Evolutionary conservation across 2,113 vertebrate genomes (phyloP), one percentile per base, ranked within the genome.

Genomic region (Picathartes gymnocephalus): DNA sequence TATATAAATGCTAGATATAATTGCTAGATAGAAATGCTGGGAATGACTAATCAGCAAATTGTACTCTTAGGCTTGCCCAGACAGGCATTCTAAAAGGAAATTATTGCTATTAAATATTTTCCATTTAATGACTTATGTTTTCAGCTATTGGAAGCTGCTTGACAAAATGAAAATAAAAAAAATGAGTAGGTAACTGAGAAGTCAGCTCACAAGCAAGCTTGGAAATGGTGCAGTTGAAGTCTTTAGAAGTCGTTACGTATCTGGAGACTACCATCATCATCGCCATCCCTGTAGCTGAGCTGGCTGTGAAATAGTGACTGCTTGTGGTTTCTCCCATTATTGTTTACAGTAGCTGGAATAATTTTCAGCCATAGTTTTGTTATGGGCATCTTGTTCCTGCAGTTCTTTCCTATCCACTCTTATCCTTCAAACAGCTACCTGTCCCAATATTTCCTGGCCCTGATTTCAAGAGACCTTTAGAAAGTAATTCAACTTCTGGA

Each of bases 1-100:
- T 58, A 54, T 94, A 71, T 35, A 94, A 95, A 64, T 74, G 35
- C 72, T 84, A 35, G 64, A 62, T 86, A 58, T 87, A 93, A 87
- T 92, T 91, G 71, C 45, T 81, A 60, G 70, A 87, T 48, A 96
- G 54, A 90, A 94, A 81, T 73, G 42, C 82, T 90, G 86, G 93
- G 92, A 88, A 88, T 11, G 22, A 62, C 68, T 90, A 90, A 94
- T 91, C 71, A 93, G 44, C 76, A 95, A 88, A 94, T 90, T 83
- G 86, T 83, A 83, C 76, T 90, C 68, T 81, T 27, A 62, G 82
- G 56, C 76, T 90, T 93, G 90, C 66, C 86, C 60, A 90, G 88
- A 66, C 86, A 47, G n/a, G 56, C 37, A 28, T 90, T 86, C 60
- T 92, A 13, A 88, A 79, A 86, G 76, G 56, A 90, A 90, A 88